Percentiles rank a stretch among this genome's conserved stretches.
These are phyloP conservation scores for Lethocerus indicus DNA, from an alignment of 1,140 invertebrate genomes.

Conservation along the genomic window DNA sequence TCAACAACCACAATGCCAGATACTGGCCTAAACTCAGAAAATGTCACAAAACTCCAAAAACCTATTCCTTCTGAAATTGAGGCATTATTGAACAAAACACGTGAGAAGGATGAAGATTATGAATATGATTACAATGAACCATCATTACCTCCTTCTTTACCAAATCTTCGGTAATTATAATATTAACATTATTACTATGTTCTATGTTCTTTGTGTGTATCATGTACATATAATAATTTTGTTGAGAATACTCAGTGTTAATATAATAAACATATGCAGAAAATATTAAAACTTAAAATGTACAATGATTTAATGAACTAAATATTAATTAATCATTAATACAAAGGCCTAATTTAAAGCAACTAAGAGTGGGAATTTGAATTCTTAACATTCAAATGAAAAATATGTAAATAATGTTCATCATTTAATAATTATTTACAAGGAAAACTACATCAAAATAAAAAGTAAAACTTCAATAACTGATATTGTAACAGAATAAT, in stretches of 20 bases:
- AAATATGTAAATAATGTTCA: not conserved
- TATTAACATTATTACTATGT: not conserved
- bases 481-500: slow-evolving; percentile 42
- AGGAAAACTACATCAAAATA: not conserved
- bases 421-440: not conserved
- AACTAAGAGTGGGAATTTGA: no score
- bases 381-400: not conserved
- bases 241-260: not conserved
- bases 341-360: not conserved
- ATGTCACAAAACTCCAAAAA: no score
- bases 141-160: slow-evolving; percentile 50
- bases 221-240: not conserved
- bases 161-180: slow-evolving; percentile 39
- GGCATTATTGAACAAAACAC: slow-evolving; percentile 27
- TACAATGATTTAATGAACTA: not conserved
- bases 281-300: not conserved
- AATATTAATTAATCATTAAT: not conserved
- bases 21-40: no score
- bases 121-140: slow-evolving; percentile 47
- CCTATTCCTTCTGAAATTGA: slow-evolving; percentile 26
- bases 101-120: slow-evolving; percentile 25
- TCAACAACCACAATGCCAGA: not conserved
- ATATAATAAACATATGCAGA: not conserved
- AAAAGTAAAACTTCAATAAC: not conserved
- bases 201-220: no score